phyloP scores from a whole-genome alignment of 2,888 invertebrate genomes.

The Apeira syringaria region DNA sequence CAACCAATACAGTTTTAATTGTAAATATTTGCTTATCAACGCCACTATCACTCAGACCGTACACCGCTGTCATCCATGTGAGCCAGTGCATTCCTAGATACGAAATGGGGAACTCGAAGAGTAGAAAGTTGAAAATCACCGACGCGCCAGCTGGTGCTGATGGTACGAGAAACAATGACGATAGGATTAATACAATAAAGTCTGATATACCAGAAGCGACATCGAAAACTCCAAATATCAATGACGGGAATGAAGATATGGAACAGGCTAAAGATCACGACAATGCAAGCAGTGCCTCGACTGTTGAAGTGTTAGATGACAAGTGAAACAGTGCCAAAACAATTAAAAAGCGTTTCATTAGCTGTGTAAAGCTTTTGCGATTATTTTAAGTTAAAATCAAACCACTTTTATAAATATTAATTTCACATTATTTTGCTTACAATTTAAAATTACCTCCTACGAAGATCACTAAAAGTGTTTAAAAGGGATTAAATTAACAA shows the following conservation, averaged over 20 bases:
- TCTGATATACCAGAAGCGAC: conserved; percentile 51
- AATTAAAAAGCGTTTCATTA: too few species aligned
- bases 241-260: conserved; percentile 37
- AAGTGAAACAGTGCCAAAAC: conserved; percentile 51
- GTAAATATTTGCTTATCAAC: conserved; percentile 29
- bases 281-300: conserved; percentile 75
- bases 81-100: conserved; percentile 38
- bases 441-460: too few species aligned
- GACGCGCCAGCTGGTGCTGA: conserved; percentile 45
- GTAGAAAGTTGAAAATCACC: conserved; percentile 71
- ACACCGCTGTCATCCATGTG: conserved; percentile 33
- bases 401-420: too few species aligned
- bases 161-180: conserved; percentile 45
- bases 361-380: too few species aligned
- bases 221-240: conserved; percentile 18
- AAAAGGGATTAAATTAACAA: too few species aligned
- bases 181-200: conserved; percentile 62
- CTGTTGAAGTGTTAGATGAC: conserved; percentile 74
- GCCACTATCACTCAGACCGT: conserved; percentile 22
- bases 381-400: too few species aligned
- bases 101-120: conserved; percentile 74
- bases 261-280: conserved; percentile 57
- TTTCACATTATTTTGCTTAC: too few species aligned
- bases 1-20: conserved; percentile 32
- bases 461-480: too few species aligned